phyloP scores from a whole-genome alignment of 30 jellyfish, hydroid and myxozoan species.

The Cassiopea xamachana region DNA sequence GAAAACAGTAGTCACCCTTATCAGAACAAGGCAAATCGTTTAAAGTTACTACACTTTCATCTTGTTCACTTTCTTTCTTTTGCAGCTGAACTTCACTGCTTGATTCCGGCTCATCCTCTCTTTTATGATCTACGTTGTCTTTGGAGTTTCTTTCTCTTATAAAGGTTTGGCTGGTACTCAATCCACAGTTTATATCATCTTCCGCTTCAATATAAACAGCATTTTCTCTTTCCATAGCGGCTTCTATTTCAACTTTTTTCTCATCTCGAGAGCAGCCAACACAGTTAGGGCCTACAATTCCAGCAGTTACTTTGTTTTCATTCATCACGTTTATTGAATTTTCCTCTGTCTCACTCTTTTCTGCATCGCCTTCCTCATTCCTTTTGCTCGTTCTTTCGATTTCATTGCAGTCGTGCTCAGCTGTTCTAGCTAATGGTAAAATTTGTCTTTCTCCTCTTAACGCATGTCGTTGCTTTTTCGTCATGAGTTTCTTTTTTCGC shows the following conservation, averaged over 20 bases:
- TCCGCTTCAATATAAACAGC: conserved; percentile 3
- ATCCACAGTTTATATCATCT: conserved; percentile 15
- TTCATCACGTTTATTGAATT: neutral
- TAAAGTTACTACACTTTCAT: conserved; percentile 3
- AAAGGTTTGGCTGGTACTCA: neutral
- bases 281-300: neutral
- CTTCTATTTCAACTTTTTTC: neutral
- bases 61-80: conserved; percentile 22
- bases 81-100: conserved; percentile 6
- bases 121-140: neutral
- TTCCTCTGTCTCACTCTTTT: neutral
- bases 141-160: conserved; percentile 16
- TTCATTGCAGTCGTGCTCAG: neutral
- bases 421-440: neutral
- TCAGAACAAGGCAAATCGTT: conserved; percentile 50
- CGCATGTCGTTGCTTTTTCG: neutral
- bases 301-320: neutral
- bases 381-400: neutral
- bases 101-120: neutral
- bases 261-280: neutral
- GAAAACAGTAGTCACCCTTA: conserved; percentile 48
- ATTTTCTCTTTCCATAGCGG: neutral
- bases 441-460: neutral
- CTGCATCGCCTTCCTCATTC: neutral
- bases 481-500: neutral